Conservation (phyloP, 2,797 vertebrate genomes). For the Halcyon badia region DNA sequence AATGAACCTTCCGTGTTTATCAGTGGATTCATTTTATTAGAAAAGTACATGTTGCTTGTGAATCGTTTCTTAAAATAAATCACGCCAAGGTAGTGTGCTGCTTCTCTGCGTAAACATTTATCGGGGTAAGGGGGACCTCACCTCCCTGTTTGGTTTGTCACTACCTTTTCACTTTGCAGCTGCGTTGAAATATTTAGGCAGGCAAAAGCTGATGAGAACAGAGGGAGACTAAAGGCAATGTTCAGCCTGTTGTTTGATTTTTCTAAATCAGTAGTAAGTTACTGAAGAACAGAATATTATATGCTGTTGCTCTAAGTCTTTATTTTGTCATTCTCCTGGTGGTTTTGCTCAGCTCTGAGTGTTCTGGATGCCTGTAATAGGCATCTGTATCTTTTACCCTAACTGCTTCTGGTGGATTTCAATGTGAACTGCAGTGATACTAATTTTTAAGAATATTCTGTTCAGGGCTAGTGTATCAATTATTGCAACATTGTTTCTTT, state of each 20-base stretch:
- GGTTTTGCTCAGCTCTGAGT: not conserved
- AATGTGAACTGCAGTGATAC: not conserved
- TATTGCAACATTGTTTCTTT: not conserved
- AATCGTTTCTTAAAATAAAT: constrained; percentile 57
- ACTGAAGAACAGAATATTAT: not conserved
- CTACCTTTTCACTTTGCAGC: not conserved
- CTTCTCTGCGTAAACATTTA: not conserved
- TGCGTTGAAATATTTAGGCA: not conserved
- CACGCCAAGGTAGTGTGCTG: not conserved
- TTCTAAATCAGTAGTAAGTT: not conserved
- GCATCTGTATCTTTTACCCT: not conserved
- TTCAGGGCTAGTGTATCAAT: not conserved
- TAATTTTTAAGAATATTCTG: not conserved
- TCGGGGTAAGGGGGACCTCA: not conserved
- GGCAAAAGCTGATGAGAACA: not conserved
- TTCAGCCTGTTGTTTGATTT: not conserved
- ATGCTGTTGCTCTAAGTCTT: not conserved
- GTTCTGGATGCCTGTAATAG: not conserved
- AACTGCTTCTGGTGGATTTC: not conserved
- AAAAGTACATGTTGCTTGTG: constrained; percentile 41
- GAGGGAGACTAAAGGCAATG: not conserved
- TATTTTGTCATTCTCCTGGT: not conserved
- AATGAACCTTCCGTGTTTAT: constrained; percentile 55
- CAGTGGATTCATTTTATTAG: constrained; percentile 50
- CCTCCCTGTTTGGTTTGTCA: not conserved